Evolutionary conservation across 2,888 invertebrate genomes (phyloP), one percentile per base, ranked within the genome.

Genomic region (Hirtodrosophila histrioides): DNA sequence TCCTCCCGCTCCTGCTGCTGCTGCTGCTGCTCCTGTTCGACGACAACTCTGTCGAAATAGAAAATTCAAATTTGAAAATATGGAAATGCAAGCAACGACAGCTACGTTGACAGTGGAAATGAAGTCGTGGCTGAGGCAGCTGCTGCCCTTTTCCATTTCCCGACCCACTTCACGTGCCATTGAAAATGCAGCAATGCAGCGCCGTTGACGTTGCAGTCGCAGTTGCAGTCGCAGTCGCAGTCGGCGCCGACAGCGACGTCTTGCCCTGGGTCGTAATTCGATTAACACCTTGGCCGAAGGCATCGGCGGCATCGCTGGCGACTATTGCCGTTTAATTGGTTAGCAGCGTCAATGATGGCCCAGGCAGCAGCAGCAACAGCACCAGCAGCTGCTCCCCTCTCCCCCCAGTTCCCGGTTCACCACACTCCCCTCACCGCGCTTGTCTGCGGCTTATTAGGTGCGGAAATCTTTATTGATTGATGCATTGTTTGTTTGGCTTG

Each of bases 391-490:
- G 39, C 9, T 4, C 41, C 36, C 6, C 33, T 27, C 41, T 10
- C 29, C 23, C 17, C 3, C 33, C 36, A 27, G 27, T 31, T n/a
- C 9, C 31, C 24, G n/a, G 8, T 29, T 41, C 12, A 10, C 41
- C n/a, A 4, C 39, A 9, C 12, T 17, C 29, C 37, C 24, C 36
- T 57, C n/a, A 8, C 8, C 36, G 4, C 31, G 72, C 65, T 60
- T 67, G 75, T 75, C 79, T 67, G 81, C 63, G 78, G 83, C 87
- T 82, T 84, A 84, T 87, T 82, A 87, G 88, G 87, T 88, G 88
- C 80, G 86, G 88, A 88, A 88, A 88, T 87, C 88, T 88, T 88
- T 88, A 88, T 88, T 86, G 88, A 88, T 88, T 84, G 84, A 82
- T 87, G 80, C 81, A 68, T 84, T 85, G 84, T 86, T 89, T 82